Evolutionary conservation across 1,140 invertebrate species (phyloP).

Genomic region (Drosophila kanapiae): DNA sequence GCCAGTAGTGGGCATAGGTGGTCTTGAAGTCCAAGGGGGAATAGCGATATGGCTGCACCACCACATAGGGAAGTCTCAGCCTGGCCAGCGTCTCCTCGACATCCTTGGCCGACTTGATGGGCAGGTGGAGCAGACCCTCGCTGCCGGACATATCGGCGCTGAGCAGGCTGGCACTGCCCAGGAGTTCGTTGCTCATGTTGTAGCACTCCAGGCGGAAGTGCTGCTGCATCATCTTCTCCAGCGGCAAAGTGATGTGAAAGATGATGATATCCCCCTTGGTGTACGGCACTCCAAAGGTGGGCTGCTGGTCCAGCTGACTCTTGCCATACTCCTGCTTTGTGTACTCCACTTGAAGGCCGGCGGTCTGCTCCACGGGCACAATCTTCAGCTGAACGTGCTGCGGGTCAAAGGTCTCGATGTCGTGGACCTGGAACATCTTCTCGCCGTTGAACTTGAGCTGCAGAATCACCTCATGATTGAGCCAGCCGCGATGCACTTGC

Average conservation of each 20-base stretch:
- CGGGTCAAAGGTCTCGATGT: conserved; percentile 79
- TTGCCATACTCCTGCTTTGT: conserved; percentile 71
- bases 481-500: conserved; percentile 91
- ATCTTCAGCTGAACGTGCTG: conserved; percentile 76
- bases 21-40: conserved; percentile 91
- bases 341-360: conserved; percentile 75
- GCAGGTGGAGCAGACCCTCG: conserved; percentile 90
- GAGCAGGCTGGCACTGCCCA: conserved; percentile 93
- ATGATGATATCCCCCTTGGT: conserved; percentile 74
- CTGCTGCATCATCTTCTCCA: conserved; percentile 49
- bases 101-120: conserved; percentile 90
- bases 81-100: conserved; percentile 88
- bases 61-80: conserved; percentile 87
- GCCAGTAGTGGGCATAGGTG: conserved; percentile 94
- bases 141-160: conserved; percentile 86
- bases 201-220: conserved; percentile 70
- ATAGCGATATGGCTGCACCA: conserved; percentile 90
- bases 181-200: conserved; percentile 82
- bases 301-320: conserved; percentile 69
- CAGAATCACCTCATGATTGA: conserved; percentile 91
- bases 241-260: conserved; percentile 87
- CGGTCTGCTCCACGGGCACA: conserved; percentile 65
- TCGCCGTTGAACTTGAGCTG: conserved; percentile 90
- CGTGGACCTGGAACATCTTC: conserved; percentile 82
- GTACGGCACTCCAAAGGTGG: conserved; percentile 65